A percentile compares a stretch with the other conserved stretches of the same genome.
phyloP scores from a whole-genome alignment of 2,888 invertebrate genomes.

The Leptarthrus brevirostris region DNA sequence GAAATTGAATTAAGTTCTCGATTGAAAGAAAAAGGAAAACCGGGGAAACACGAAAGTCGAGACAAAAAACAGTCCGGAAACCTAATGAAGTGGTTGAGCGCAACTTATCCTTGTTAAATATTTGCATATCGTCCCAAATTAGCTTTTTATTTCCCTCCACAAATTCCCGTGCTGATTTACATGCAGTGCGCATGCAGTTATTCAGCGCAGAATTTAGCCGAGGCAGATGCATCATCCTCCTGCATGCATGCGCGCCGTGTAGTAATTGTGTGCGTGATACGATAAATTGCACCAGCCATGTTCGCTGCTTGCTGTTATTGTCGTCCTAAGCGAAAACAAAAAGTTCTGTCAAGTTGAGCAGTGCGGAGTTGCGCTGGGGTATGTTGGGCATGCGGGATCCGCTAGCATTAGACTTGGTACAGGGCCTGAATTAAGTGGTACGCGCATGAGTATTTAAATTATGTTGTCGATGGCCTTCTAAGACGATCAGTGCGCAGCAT shows the following conservation, averaged over 20 bases:
- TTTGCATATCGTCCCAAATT: constrained; percentile 56
- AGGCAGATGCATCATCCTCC: constrained; percentile 21
- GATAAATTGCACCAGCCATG: constrained; percentile 48
- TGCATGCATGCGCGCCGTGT: constrained; percentile 27
- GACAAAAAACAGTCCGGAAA: constrained; percentile 12
- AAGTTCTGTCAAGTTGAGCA: constrained; percentile 27
- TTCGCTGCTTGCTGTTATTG: constrained; percentile 30
- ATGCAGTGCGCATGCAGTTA: constrained; percentile 37
- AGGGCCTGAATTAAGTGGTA: constrained; percentile 44
- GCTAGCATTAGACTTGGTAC: neutral
- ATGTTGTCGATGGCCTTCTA: constrained; percentile 43
- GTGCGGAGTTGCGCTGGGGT: constrained; percentile 6
- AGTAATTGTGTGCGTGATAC: constrained; percentile 47
- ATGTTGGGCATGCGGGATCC: neutral
- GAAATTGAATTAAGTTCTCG: no score
- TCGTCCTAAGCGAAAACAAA: constrained; percentile 41
- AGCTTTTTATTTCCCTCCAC: constrained; percentile 50
- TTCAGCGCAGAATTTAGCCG: neutral
- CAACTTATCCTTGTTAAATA: constrained; percentile 55
- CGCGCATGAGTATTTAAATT: constrained; percentile 48
- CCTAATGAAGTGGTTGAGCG: constrained; percentile 55
- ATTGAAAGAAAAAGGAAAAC: no score
- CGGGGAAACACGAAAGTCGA: no score
- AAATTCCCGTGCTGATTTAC: constrained; percentile 37
- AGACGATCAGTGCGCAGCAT: neutral